Percentiles rank a stretch among this genome's conserved stretches.
These are phyloP conservation scores for Nematostella vectensis DNA, from an alignment of 92 coral and sea anemone genomes.

Conservation along the genomic window DNA sequence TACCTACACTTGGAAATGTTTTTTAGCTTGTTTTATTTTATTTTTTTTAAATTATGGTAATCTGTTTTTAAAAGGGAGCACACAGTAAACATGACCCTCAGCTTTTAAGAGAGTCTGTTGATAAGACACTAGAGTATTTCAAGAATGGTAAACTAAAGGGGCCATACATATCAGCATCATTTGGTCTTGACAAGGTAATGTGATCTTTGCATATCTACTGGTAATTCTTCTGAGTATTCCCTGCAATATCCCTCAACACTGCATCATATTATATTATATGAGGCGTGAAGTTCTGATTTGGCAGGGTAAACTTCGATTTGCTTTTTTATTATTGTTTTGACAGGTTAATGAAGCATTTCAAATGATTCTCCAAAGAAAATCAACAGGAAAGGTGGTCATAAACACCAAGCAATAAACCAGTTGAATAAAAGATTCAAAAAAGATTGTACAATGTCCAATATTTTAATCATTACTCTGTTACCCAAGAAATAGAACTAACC, in stretches of 20 bases:
- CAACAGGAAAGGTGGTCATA: slow-evolving; percentile 87
- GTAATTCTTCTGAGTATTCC: too few species aligned
- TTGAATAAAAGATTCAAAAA: too few species aligned
- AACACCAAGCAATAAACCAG: slow-evolving; percentile 53
- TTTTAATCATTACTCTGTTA: too few species aligned
- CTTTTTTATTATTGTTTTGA: too few species aligned
- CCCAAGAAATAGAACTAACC: too few species aligned
- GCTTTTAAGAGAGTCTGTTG: slow-evolving; percentile 46
- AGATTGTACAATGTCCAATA: too few species aligned
- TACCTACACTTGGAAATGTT: neutral
- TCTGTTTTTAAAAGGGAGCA: slow-evolving; percentile 56
- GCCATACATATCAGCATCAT: slow-evolving; percentile 73
- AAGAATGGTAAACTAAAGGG: slow-evolving; percentile 66
- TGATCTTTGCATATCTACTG: too few species aligned
- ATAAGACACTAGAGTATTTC: slow-evolving; percentile 39
- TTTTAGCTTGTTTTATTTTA: neutral
- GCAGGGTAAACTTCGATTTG: too few species aligned
- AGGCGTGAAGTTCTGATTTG: too few species aligned
- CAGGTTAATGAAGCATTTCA: slow-evolving; percentile 92
- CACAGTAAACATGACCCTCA: slow-evolving; percentile 63
- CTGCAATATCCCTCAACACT: too few species aligned
- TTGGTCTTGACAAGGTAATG: slow-evolving; percentile 62
- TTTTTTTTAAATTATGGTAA: too few species aligned
- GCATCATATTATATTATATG: too few species aligned
- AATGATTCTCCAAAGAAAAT: slow-evolving; percentile 71